Base-by-base conservation (phyloP, 2,797 vertebrate species). In the Geotrypetes seraphini region DNA sequence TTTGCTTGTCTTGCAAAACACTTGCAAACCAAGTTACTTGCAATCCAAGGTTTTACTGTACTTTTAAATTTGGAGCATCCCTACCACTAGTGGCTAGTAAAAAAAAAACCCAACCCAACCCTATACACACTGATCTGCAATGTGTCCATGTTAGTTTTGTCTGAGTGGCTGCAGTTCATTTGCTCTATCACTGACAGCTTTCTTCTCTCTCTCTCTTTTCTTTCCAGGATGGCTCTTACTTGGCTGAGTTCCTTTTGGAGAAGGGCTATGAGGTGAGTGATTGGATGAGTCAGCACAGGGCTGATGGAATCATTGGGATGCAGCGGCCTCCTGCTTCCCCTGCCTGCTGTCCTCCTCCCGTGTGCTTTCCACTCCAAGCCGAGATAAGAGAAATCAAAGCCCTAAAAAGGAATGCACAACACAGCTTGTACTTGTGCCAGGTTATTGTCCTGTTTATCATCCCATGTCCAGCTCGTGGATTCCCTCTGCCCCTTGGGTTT, bases 181-280 rank as follows among this genome's bases (percentile, higher is more conserved):
- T 10, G 22, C 7, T 15, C 32, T 28, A n/a, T 22, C 48, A 47
- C 54, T 79, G 53, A 82, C 21, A 2, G 44, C 60, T 51, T 54
- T 50, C 30, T 50, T 69, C 33, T 57, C 53, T 60, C n/a, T 60
- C 51, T 54, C 50, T 30, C 50, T n/a, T n/a, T 62, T 71, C 16
- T 83, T 33, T 73, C 57, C 74, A 97, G 95, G 95, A 97, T 78
- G 96, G 95, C n/a, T 98, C 96, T 9, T 98, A 99, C 75, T 85
- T 99, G 85, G 95, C 96, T 1, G 96, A 99, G 74, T 95, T 96
- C 78, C 89, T 99, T 52, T 60, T 99, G 53, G 76, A 84, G 58
- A 99, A 96, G 77, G 91, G 93, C 62, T 99, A 99, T 1, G 79
- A 96, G 91, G 96, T 98, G 71, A 88, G 89, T 83, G 78, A 68